A percentile compares a stretch with the other conserved stretches of the same genome.
Conservation (phyloP, 2,113 vertebrate species). For the Dascyllus trimaculatus region DNA sequence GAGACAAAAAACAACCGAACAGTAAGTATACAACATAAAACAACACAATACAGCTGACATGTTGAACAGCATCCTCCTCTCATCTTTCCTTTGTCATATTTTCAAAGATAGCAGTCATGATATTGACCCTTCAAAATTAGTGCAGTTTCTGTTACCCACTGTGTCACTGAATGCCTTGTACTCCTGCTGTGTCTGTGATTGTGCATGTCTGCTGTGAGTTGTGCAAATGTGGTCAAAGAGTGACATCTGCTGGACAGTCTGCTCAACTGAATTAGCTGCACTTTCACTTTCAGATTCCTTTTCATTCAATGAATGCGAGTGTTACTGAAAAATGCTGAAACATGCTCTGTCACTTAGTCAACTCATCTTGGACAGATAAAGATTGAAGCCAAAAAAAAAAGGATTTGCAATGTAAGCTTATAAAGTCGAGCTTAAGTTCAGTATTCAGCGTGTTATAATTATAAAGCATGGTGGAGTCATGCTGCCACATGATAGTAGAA, state of each 20-base stretch:
- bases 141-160: background rate
- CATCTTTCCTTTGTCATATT: background rate
- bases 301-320: background rate
- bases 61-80: background rate
- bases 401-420: no score
- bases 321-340: background rate
- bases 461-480: no score
- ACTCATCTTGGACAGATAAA: slow-evolving; percentile 24
- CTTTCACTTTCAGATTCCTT: background rate
- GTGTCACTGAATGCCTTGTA: background rate
- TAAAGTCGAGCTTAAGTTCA: no score
- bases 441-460: no score
- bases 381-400: slow-evolving; percentile 1
- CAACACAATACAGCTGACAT: background rate
- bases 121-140: background rate
- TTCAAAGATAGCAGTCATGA: background rate
- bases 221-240: slow-evolving; percentile 14
- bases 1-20: no score
- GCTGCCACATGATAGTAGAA: no score
- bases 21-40: no score
- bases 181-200: background rate
- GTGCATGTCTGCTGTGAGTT: background rate
- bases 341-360: background rate
- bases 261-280: background rate
- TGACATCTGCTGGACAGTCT: slow-evolving; percentile 64